Base-by-base conservation (phyloP, 2,888 invertebrate species). In the Drepanosiphum platanoidis region DNA sequence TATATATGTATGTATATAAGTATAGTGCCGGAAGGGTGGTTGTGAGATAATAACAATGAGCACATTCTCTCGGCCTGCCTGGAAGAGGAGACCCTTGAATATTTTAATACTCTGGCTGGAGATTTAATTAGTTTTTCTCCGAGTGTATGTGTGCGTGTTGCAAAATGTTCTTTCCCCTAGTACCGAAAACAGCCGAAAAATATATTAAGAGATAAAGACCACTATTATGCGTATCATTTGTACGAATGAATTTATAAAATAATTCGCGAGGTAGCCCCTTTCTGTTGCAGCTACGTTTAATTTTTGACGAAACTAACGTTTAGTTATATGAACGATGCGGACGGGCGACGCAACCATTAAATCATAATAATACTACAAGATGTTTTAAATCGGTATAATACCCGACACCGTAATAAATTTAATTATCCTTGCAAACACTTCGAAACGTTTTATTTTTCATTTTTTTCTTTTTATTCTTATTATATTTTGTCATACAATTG, bases 101-200 rank as follows among this genome's bases (percentile, higher is more conserved):
- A 75, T 83, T 74, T 75, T 83, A 75, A 83, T 83, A 68, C 72
- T 75, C 66, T 46, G 75, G 66, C 66, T 36, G 46, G 46, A 83
- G 61, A 83, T 83, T 83, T 83, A 83, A 83, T 83, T 83, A 75
- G 83, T 75, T 83, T 75, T 75, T 83, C 83, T 42, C 75, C 30
- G 42, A 18, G 27, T 66, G 42, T 42, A 72, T 22, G n/a, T 36
- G 36, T 64, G 27, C 64, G 30, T 52, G 79, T 66, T 46, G 27
- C 52, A 22, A 80, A 70, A 80, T n/a, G 80, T 80, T 70, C 68
- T 42, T 58, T 70, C 36, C 70, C 70, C 52, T 42, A 32, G 11
- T 15, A 58, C 13, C 36, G 36, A 52, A 70, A 80, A 52, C 52
- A 39, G 18, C 70, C 70, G 22, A 70, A 71, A 81, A 70, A 81